Percentiles rank a stretch among this genome's conserved stretches.
These are phyloP conservation scores for Aleiodes sp. DNA, from an alignment of 1,140 invertebrate species.

Conservation along the genomic window DNA sequence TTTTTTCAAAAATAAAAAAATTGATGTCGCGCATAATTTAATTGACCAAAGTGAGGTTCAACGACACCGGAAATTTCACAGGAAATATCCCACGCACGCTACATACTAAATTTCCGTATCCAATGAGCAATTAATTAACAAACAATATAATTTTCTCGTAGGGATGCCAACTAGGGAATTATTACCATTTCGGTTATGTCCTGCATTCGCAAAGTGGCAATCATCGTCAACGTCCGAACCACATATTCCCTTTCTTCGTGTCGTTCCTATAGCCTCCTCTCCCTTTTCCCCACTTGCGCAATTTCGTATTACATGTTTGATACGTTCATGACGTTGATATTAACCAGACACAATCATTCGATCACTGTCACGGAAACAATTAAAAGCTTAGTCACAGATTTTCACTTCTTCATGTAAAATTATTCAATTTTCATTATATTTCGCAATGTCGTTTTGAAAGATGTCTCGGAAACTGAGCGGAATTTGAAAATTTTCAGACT, in stretches of 20 bases:
- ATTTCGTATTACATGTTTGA: background rate
- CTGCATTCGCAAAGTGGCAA: slow-evolving; percentile 24
- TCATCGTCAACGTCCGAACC: slow-evolving; percentile 28
- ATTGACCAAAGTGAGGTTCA: background rate
- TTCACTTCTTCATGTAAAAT: no score
- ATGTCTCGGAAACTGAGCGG: no score
- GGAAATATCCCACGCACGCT: background rate
- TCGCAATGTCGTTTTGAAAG: no score
- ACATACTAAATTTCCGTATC: background rate
- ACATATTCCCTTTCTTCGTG: slow-evolving; percentile 3
- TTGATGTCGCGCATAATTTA: background rate
- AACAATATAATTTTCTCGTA: background rate
- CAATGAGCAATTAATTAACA: background rate
- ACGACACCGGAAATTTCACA: background rate
- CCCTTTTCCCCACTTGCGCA: background rate
- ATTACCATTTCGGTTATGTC: background rate
- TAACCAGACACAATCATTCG: background rate
- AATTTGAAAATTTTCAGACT: no score
- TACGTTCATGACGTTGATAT: background rate
- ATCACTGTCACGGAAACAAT: background rate
- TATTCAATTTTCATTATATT: no score
- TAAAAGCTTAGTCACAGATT: background rate
- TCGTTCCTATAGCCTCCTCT: background rate
- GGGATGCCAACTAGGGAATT: no score
- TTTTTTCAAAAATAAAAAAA: background rate